These are phyloP conservation scores for Calcarius ornatus DNA, from an alignment of 2,113 vertebrate species.

Conservation along the genomic window DNA sequence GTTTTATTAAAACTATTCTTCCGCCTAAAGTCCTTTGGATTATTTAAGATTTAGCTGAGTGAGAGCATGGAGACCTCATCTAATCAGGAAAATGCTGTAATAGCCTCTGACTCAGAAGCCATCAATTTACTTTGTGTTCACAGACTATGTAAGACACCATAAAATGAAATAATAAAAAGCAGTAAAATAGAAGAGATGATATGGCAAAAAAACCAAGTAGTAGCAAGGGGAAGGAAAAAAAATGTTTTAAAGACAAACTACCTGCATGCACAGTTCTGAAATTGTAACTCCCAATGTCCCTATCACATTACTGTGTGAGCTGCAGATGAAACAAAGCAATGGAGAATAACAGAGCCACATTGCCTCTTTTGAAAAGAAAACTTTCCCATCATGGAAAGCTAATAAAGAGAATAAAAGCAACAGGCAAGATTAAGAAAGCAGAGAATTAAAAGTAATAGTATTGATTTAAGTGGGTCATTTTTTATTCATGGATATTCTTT, in stretches of 20 bases:
- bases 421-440: not conserved
- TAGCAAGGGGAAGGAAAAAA: not conserved
- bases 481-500: slow-evolving; percentile 12
- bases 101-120: not conserved
- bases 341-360: not conserved
- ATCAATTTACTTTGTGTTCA: not conserved
- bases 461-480: not conserved
- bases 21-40: not conserved
- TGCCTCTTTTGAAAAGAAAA: not conserved
- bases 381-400: not conserved
- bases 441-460: not conserved
- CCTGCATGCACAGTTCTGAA: not conserved
- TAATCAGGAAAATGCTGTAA: not conserved
- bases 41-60: not conserved
- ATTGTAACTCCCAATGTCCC: not conserved
- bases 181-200: not conserved
- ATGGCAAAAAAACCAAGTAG: not conserved
- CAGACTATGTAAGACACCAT: not conserved
- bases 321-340: not conserved
- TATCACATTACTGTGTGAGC: not conserved
- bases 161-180: not conserved
- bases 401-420: slow-evolving; percentile 4
- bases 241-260: not conserved
- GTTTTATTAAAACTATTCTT: not conserved
- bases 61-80: not conserved